Evolutionary conservation across 2,113 vertebrate genomes (phyloP).

Genomic region (Sminthopsis crassicaudata): DNA sequence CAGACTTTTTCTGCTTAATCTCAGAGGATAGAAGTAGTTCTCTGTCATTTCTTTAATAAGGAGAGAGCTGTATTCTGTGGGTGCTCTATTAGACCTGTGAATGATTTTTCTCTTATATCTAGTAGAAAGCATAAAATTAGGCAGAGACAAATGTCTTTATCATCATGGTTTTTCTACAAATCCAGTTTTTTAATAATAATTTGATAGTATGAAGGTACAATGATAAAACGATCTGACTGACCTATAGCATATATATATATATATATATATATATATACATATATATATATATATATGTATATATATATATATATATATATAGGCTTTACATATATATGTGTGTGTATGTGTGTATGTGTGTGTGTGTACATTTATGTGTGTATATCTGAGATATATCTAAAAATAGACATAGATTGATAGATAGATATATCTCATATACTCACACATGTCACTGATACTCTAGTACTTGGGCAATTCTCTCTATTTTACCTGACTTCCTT

Average conservation of each 20-base stretch:
- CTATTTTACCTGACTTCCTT: background rate
- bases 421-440: too few species aligned
- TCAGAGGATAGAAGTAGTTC: background rate
- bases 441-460: background rate
- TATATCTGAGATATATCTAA: too few species aligned
- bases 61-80: background rate
- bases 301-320: too few species aligned
- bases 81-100: background rate
- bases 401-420: too few species aligned
- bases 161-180: background rate
- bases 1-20: background rate
- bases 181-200: background rate
- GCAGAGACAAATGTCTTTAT: background rate
- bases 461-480: background rate
- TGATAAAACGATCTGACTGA: background rate
- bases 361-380: too few species aligned
- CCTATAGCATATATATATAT: too few species aligned
- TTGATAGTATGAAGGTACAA: background rate
- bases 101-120: background rate
- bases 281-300: too few species aligned
- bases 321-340: too few species aligned
- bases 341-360: too few species aligned
- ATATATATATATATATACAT: too few species aligned
- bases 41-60: background rate
- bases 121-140: background rate